These are phyloP conservation scores for Balanococcus diminutus DNA, from an alignment of 2,888 invertebrate genomes.

Conservation along the genomic window DNA sequence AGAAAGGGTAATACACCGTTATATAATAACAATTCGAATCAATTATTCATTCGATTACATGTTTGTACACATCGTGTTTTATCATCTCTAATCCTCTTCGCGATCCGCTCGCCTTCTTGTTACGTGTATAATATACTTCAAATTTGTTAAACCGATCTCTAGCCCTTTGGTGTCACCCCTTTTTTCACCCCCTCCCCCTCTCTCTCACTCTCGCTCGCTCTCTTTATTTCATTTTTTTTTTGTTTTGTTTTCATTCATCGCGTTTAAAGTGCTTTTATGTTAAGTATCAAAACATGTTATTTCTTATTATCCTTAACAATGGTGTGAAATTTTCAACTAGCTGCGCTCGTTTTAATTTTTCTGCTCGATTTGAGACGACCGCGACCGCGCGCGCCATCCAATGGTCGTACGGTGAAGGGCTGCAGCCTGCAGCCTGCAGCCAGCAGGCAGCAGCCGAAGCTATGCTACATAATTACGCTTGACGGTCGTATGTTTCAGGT, in stretches of 20 bases:
- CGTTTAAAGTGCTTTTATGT: conserved; percentile 55
- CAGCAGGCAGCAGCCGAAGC: background rate
- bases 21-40: conserved; percentile 58
- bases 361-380: background rate
- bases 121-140: conserved; percentile 54
- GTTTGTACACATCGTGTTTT: conserved; percentile 54
- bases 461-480: background rate
- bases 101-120: conserved; percentile 36
- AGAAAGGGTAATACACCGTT: conserved; percentile 54
- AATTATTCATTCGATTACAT: conserved; percentile 57
- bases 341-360: conserved; percentile 33
- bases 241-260: conserved; percentile 52
- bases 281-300: conserved; percentile 54
- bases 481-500: conserved; percentile 69
- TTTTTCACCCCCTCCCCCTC: conserved; percentile 39
- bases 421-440: too few species aligned
- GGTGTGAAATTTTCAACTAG: conserved; percentile 41
- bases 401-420: too few species aligned
- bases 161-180: conserved; percentile 50
- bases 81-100: conserved; percentile 51
- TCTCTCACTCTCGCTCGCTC: conserved; percentile 17
- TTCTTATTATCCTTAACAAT: conserved; percentile 51
- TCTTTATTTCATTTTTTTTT: background rate
- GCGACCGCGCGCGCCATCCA: too few species aligned
- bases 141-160: conserved; percentile 55